Conservation (phyloP, 2,888 invertebrate species). For the Tipula helvola region DNA sequence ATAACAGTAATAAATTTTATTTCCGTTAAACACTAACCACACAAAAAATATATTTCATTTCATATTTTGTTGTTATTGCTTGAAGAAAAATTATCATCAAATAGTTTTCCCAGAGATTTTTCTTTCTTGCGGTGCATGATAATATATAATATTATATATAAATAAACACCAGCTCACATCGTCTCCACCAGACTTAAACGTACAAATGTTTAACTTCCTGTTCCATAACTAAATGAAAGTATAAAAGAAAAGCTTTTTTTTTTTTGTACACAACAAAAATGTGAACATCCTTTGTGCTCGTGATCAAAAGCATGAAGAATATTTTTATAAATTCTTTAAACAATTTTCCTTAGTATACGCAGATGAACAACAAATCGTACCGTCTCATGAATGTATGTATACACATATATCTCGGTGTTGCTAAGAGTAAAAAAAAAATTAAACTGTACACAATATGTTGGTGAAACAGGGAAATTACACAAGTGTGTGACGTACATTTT, state of each 20-base stretch:
- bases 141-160: background rate
- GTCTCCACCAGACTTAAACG: background rate
- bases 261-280: background rate
- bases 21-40: background rate
- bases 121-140: background rate
- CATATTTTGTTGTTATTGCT: background rate
- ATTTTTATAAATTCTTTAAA: background rate
- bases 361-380: background rate
- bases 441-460: background rate
- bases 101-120: background rate
- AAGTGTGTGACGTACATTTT: background rate
- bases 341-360: background rate
- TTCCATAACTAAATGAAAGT: background rate
- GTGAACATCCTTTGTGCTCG: background rate
- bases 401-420: background rate
- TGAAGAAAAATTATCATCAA: background rate
- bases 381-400: background rate
- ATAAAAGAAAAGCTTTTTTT: background rate
- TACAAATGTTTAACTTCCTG: background rate
- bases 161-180: background rate
- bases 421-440: background rate
- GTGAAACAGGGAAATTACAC: background rate
- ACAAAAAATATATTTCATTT: too few species aligned
- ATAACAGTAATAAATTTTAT: background rate
- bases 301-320: background rate